phyloP scores from a whole-genome alignment of 2,888 invertebrate genomes.

The Salticus scenicus region DNA sequence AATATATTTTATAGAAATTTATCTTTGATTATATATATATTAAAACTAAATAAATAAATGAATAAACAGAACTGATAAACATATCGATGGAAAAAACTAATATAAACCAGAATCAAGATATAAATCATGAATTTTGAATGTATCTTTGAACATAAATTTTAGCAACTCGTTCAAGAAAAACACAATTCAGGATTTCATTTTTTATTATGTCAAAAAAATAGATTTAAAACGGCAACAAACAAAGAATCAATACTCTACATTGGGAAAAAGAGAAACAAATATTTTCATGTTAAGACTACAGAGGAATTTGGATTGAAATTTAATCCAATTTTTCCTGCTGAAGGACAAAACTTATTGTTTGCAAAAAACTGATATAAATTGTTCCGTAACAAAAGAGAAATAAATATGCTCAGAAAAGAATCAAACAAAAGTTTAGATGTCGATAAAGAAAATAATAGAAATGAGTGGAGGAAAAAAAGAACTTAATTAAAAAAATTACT shows the following conservation, averaged over 20 bases:
- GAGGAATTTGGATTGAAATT: constrained; percentile 4
- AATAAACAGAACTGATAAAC: too few relatives aligned
- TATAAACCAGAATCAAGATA: too few relatives aligned
- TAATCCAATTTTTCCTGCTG: constrained; percentile 11
- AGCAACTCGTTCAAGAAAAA: neutral
- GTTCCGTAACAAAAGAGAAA: neutral
- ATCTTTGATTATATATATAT: too few relatives aligned
- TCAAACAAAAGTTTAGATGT: too few relatives aligned
- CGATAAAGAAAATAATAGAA: too few relatives aligned
- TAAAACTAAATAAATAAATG: too few relatives aligned
- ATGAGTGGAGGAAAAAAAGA: too few relatives aligned
- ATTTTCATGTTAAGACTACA: neutral
- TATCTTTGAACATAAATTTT: neutral
- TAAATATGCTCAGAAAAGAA: neutral
- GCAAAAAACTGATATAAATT: neutral
- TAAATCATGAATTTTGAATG: neutral
- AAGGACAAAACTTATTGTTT: neutral
- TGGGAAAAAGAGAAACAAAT: neutral
- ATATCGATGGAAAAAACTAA: too few relatives aligned
- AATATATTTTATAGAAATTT: too few relatives aligned
- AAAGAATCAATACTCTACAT: neutral
- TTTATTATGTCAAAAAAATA: neutral
- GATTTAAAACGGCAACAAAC: neutral
- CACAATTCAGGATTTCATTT: constrained; percentile 8
- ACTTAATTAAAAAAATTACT: too few relatives aligned